phyloP scores from a whole-genome alignment of 2,888 invertebrate genomes.

The Chorisops tibialis region DNA sequence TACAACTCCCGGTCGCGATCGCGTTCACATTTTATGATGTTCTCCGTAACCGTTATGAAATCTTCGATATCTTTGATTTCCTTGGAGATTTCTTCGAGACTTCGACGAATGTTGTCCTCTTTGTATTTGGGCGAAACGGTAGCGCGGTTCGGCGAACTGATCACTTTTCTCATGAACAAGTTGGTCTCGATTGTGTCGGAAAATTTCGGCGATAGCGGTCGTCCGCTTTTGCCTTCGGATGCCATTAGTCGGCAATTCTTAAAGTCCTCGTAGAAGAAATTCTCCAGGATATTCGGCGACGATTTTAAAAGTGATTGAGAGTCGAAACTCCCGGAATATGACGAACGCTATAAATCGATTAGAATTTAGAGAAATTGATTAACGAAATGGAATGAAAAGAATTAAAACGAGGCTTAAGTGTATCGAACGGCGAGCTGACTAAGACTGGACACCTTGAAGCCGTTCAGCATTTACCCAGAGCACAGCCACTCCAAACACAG shows the following conservation, averaged over 20 bases:
- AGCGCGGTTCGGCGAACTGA: conserved; percentile 39
- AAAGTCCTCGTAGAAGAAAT: conserved; percentile 48
- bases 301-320: conserved; percentile 46
- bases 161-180: conserved; percentile 49
- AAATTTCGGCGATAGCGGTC: conserved; percentile 43
- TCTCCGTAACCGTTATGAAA: conserved; percentile 50
- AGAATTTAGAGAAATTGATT: no score
- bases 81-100: conserved; percentile 51
- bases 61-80: conserved; percentile 52
- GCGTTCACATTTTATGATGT: conserved; percentile 45
- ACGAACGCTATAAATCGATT: conserved; percentile 9
- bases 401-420: not conserved
- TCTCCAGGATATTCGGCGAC: conserved; percentile 50
- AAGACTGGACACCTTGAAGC: conserved; percentile 14
- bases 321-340: conserved; percentile 31
- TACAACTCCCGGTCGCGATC: conserved; percentile 43
- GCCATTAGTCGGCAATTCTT: conserved; percentile 34
- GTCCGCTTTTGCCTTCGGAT: conserved; percentile 32
- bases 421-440: not conserved
- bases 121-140: conserved; percentile 33
- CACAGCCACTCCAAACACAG: not conserved
- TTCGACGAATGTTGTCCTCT: conserved; percentile 47
- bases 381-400: no score
- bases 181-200: conserved; percentile 49
- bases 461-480: conserved; percentile 21